Percentiles rank a stretch among this genome's conserved stretches.
Conservation (phyloP, 2,888 invertebrate species). For the Lissocephala sabroskyi region DNA sequence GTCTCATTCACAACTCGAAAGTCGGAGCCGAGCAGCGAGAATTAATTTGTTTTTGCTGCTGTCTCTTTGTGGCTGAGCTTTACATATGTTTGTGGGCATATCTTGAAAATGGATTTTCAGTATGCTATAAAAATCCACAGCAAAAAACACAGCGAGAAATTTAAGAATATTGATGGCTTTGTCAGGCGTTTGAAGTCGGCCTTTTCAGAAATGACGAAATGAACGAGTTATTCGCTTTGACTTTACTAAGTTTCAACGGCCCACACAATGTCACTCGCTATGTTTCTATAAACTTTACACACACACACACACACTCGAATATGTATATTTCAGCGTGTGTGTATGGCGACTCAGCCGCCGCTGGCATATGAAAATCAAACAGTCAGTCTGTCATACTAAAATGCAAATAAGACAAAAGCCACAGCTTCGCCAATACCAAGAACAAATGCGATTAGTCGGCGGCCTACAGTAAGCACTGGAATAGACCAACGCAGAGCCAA, state of each 20-base stretch:
- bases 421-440: background rate
- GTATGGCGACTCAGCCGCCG: constrained; percentile 5
- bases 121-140: no score
- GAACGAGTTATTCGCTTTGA: constrained; percentile 55
- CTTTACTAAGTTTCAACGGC: constrained; percentile 34
- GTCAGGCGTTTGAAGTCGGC: background rate
- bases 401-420: constrained; percentile 7
- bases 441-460: background rate
- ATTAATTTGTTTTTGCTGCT: no score
- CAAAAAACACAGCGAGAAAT: no score
- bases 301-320: no score
- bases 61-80: background rate
- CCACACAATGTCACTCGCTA: constrained; percentile 23
- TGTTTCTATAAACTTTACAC: no score
- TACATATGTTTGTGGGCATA: background rate
- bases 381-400: constrained; percentile 15
- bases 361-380: constrained; percentile 8
- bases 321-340: constrained; percentile 4
- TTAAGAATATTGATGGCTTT: constrained; percentile 1
- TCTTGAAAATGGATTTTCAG: no score
- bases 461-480: constrained; percentile 7
- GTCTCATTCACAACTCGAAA: no score
- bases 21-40: no score
- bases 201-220: constrained; percentile 21
- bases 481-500: no score